phyloP scores from a whole-genome alignment of 2,113 vertebrate genomes.

The Paracanthobrama guichenoti region DNA sequence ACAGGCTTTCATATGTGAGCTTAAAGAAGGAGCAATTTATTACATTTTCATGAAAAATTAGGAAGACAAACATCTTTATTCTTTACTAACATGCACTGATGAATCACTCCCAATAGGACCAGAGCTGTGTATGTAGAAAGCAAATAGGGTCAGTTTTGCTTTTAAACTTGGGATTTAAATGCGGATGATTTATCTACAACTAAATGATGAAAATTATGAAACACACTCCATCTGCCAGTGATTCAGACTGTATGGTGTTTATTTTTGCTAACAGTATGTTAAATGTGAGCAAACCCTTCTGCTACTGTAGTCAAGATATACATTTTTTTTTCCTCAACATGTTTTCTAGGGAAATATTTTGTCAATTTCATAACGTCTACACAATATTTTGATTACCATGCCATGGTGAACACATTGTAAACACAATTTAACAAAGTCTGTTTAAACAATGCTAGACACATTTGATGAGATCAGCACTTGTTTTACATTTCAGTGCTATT shows the following conservation, averaged over 20 bases:
- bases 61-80: background rate
- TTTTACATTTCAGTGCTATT: constrained; percentile 28
- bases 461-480: constrained; percentile 16
- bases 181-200: background rate
- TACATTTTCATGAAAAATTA: background rate
- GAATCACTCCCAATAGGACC: background rate
- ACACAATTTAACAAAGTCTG: constrained; percentile 7
- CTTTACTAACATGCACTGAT: background rate
- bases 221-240: background rate
- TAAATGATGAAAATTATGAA: background rate
- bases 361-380: background rate
- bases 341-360: background rate
- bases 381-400: background rate
- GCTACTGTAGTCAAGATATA: constrained; percentile 5
- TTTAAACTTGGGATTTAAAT: background rate
- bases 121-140: background rate
- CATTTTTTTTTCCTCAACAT: background rate
- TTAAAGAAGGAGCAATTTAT: background rate
- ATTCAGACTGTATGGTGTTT: background rate
- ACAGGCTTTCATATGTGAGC: background rate
- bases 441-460: background rate
- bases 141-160: background rate
- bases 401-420: background rate
- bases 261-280: background rate
- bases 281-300: background rate